Evolutionary conservation across 35 echinoderm and acorn worm genomes (phyloP).

Genomic region (Holothuria glaberrima): DNA sequence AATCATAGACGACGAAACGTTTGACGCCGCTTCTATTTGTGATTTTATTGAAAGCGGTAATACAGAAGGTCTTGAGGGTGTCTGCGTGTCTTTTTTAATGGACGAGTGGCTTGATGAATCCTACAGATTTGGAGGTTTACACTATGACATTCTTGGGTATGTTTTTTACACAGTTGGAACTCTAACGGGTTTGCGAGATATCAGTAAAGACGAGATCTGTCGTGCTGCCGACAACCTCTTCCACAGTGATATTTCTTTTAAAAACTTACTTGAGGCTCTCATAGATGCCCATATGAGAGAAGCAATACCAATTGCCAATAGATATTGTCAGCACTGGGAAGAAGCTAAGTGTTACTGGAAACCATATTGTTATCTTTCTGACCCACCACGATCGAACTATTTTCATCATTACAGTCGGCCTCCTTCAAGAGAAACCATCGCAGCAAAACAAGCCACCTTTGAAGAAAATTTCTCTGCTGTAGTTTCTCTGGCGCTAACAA

Average conservation of each 20-base stretch:
- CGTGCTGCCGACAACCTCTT: background rate
- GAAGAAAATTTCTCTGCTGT: background rate
- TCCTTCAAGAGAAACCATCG: conserved; percentile 4
- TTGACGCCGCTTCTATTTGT: conserved; percentile 1
- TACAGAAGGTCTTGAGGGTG: background rate
- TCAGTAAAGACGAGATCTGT: conserved; percentile 24
- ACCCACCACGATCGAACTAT: background rate
- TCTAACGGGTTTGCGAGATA: background rate
- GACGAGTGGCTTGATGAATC: background rate
- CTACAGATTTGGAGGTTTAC: background rate
- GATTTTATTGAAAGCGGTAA: background rate
- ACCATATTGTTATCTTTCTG: conserved; percentile 26
- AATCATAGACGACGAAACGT: background rate
- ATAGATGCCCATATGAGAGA: conserved; percentile 15
- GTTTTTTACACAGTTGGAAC: background rate
- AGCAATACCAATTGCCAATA: background rate
- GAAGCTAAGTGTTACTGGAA: conserved; percentile 9
- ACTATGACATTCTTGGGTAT: background rate
- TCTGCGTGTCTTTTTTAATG: background rate
- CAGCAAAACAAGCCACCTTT: background rate
- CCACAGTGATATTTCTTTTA: background rate
- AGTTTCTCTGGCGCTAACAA: background rate
- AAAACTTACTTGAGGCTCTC: background rate
- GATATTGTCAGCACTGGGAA: background rate
- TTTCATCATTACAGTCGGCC: too few relatives aligned